Evolutionary conservation across 1,140 invertebrate genomes (phyloP), one percentile per base, ranked within the genome.

Genomic region (Zaprionus gabonicus): DNA sequence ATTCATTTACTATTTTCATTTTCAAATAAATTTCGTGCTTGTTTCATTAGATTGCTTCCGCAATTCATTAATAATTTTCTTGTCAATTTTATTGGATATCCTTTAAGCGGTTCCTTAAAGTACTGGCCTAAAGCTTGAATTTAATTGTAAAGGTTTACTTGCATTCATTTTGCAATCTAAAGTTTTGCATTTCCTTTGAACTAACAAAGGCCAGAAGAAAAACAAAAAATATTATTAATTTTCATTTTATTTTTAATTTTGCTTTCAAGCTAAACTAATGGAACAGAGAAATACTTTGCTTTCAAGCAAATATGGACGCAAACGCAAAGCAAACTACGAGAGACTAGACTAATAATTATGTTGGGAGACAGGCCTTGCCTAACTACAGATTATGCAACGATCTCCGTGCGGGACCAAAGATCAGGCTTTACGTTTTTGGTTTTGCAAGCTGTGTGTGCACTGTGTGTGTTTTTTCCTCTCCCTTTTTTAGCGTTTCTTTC

Each of bases 381-480:
- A 67, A 59, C 31, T 59, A 41, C 23, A 55, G 10, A 6, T 67
- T 72, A 56, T 27, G 44, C 41, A 67, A 72, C 31, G 23, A 31
- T 28, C 34, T n/a, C 31, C 31, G 31, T 20, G 10, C 9, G 31
- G 17, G 25, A 64, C 36, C 68, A 44, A 28, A 71, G 68, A 64
- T 71, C 27, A 34, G 27, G 46, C 25, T 23, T 20, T 25, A 7
- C 23, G 13, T 20, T 62, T 36, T 57, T 38, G 31, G 20, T 55
- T 65, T 65, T 27, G 20, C 51, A 56, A 56, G 23, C 15, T 20
- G 20, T 20, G 20, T 20, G 20, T 20, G 20, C 10, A 1, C 53
- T 25, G 17, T 9, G 10, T 53, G 34, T 44, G 25, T 25, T 23
- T 60, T 36, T 57, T 38, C n/a, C 56, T 68, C 36, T 60, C n/a